Evolutionary conservation across 2,888 invertebrate species (phyloP), one percentile per base, ranked within the genome.

Genomic region (Plusia festucae): DNA sequence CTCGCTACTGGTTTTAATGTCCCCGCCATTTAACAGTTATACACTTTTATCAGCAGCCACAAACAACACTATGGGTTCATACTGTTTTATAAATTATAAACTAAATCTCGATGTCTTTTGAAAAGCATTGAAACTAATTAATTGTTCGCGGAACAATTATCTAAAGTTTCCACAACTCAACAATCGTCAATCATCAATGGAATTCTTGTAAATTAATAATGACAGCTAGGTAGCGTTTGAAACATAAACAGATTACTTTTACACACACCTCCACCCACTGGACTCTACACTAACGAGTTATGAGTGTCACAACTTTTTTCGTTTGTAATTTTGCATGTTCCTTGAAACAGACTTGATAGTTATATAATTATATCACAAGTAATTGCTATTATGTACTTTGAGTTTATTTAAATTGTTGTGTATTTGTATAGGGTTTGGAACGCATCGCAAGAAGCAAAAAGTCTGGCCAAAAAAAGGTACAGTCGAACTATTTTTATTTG

Each of bases 1-100:
- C 70, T 52, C 15, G 59, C 77, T 79, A 68, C 70, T 70, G 76
- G 56, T 65, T 60, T 60, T 65, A 64, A 55, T 30, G 53, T 66
- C 53, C 53, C 57, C 53, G 65, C 56, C 65, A 68, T 81, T 71
- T 53, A 27, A 30, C 18, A 15, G 51, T 61, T 58, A 52, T 62
- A 65, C 27, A 60, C 22, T 11, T 56, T 18, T 8, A n/a, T 6
- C 52, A 30, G 18, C 20, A 13, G n/a, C 51, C 8, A 18, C 44
- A 53, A 24, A 0, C 9, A n/a, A 32, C 13, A 18, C 24, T n/a
- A 20, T 13, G 9, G 24, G n/a, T 15, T 30, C 13, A 52, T 44
- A 34, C 18, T 71, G 9, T 53, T 9, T 11, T 18, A 27, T 53
- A 20, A 4, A 8, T n/a, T 13, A 53, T 2, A 24, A 7, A 20